Base-by-base conservation (phyloP, 2,888 invertebrate species). In the Scotopteryx bipunctaria region DNA sequence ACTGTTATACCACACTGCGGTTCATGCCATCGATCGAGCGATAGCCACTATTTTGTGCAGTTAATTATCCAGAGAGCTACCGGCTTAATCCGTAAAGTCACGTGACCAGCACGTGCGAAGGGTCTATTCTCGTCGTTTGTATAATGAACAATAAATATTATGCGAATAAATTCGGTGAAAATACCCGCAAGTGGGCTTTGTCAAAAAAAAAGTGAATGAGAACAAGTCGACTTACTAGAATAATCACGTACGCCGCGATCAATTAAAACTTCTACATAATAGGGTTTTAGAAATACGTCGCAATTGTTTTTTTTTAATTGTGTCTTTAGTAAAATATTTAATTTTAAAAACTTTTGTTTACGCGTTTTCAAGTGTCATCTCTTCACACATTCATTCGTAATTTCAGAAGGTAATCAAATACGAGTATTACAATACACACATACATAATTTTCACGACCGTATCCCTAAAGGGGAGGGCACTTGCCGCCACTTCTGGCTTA, bases 31-130 rank as follows among this genome's bases (percentile, higher is more conserved):
- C 75, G 83, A 81, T 78, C 80, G 81, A 80, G 36, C 48, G 49
- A 55, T 56, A 53, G 51, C 72, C 71, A 76, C 77, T 78, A 79
- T 85, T 89, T 88, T 88, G 84, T 85, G 79, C 78, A 83, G 88
- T 86, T 90, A 89, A 90, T 90, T 89, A 89, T 86, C 85, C 83
- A 77, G 76, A 74, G 74, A 73, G 71, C 71, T 76, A 75, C 76
- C 64, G 77, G 73, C 76, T 80, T 89, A 87, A 90, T 89, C 89
- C 88, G 74, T 73, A 64, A 63, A 75, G 88, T 77, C 89, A 88
- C 89, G 89, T 88, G 89, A 81, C 82, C 68, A 72, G 83, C 89
- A 90, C 89, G 89, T 86, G 89, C 81, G 63, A 61, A 68, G 69
- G 70, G 67, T 67, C 67, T 77, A 81, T 79, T 78, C 72, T 73